Base-by-base conservation (phyloP, 2,888 invertebrate species). In the Eilema griseolum region DNA sequence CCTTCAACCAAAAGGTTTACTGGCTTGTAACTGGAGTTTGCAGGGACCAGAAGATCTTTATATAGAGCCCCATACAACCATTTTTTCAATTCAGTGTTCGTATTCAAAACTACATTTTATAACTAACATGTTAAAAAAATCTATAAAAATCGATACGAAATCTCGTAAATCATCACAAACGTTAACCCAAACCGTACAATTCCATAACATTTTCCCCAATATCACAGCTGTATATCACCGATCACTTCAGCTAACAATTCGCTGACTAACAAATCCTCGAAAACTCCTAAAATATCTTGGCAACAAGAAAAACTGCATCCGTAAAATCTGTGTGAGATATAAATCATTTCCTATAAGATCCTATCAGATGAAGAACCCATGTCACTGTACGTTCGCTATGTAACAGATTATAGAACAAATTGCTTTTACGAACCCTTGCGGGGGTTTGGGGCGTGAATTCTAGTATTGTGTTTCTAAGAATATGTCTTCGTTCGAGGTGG, bases 341-440 rank as follows among this genome's bases (percentile, higher is more conserved):
- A 79, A 81, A 80, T 79, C 82, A 76, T 81, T 73, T 77, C 16
- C 23, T 79, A 71, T 72, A 73, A 76, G 74, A 79, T 81, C 56
- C 71, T 61, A 76, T 77, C 78, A 60, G 73, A 73, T 79, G 81
- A 72, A 67, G 61, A 56, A 81, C 77, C 80, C 80, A 69, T 71
- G 78, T 81, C 80, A 74, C 71, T 71, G 66, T 71, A 73, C 69
- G 59, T 65, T 73, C 74, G 77, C 72, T 70, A 67, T 79, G 77
- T 79, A 63, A 81, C 76, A 76, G 80, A 80, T 80, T 80, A 80
- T 77, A 69, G 77, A 74, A 79, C 82, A 80, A 80, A 80, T 80
- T 80, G 82, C 82, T 76, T 81, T 77, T 24, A 60, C 59, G 70
- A 66, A 72, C 71, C 75, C 61, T 69, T 66, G 46, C 24, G 73